Percentiles rank a stretch among this genome's conserved stretches.
phyloP scores from a whole-genome alignment of 2,113 vertebrate genomes.

The Ochotona princeps region DNA sequence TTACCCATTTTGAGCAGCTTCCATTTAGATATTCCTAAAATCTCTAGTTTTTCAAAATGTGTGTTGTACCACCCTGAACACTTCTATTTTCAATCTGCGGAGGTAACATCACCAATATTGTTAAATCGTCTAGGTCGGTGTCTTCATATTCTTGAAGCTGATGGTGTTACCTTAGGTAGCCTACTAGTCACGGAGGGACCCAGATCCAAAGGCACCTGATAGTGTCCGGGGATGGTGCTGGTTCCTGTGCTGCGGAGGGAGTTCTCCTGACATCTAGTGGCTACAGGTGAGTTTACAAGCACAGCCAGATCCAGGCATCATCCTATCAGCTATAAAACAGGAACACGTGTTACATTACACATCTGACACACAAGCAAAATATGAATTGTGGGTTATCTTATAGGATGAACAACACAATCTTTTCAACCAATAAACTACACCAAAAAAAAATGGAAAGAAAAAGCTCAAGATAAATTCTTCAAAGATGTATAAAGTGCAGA shows the following conservation, averaged over 20 bases:
- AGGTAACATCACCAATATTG: constrained; percentile 93
- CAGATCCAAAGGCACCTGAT: background rate
- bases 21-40: constrained; percentile 91
- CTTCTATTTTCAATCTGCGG: constrained; percentile 91
- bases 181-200: constrained; percentile 35
- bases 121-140: constrained; percentile 93
- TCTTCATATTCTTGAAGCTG: constrained; percentile 92
- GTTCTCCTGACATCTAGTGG: constrained; percentile 76
- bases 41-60: constrained; percentile 92
- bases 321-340: constrained; percentile 1
- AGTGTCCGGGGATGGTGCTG: background rate
- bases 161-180: background rate
- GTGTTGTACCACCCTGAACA: constrained; percentile 90
- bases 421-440: constrained; percentile 43
- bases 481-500: constrained; percentile 10
- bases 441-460: constrained; percentile 45
- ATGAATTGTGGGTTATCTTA: constrained; percentile 32
- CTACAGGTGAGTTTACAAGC: background rate
- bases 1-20: constrained; percentile 90
- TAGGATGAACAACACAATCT: constrained; percentile 32
- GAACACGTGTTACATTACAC: background rate
- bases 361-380: constrained; percentile 36
- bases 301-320: constrained; percentile 2
- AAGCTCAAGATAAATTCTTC: constrained; percentile 29
- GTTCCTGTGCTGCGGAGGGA: constrained; percentile 29